Percentiles rank a stretch among this genome's conserved stretches.
Evolutionary conservation across 2,797 vertebrate species (phyloP).

Genomic region (Leptodactylus fallax): DNA sequence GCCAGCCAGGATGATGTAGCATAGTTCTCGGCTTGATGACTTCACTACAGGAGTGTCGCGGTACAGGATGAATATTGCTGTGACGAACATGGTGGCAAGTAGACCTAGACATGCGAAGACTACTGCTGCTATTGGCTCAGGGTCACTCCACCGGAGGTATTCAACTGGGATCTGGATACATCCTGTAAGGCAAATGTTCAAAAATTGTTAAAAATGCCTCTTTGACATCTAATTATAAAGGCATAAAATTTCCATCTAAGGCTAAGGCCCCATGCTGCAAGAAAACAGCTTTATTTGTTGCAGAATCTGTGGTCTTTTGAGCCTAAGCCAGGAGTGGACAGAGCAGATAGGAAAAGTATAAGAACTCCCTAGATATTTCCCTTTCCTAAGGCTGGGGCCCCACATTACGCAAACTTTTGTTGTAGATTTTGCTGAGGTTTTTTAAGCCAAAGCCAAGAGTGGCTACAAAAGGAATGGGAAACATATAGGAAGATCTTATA

Average conservation of each 20-base stretch:
- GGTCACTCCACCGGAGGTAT: constrained; percentile 95
- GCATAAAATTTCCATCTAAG: not conserved
- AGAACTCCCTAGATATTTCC: too few relatives aligned
- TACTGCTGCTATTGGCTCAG: constrained; percentile 94
- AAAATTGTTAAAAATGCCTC: not conserved
- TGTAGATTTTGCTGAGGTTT: too few relatives aligned
- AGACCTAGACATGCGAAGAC: constrained; percentile 95
- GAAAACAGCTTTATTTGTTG: too few relatives aligned
- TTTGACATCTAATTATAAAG: not conserved
- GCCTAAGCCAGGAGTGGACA: too few relatives aligned
- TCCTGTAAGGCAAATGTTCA: constrained; percentile 73
- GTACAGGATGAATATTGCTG: constrained; percentile 91
- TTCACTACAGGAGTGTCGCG: constrained; percentile 97
- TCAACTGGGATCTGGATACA: constrained; percentile 93
- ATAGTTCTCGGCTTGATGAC: constrained; percentile 95
- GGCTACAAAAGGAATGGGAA: too few relatives aligned
- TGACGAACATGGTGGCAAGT: constrained; percentile 93
- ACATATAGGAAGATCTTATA: too few relatives aligned
- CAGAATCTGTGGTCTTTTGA: too few relatives aligned
- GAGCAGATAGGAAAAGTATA: too few relatives aligned
- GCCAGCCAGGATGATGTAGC: constrained; percentile 96
- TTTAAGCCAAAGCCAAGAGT: too few relatives aligned
- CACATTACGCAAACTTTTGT: too few relatives aligned
- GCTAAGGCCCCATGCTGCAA: too few relatives aligned
- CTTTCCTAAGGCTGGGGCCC: too few relatives aligned